Base-by-base conservation (phyloP, 2,797 vertebrate genomes). In the Delichon dasypus region DNA sequence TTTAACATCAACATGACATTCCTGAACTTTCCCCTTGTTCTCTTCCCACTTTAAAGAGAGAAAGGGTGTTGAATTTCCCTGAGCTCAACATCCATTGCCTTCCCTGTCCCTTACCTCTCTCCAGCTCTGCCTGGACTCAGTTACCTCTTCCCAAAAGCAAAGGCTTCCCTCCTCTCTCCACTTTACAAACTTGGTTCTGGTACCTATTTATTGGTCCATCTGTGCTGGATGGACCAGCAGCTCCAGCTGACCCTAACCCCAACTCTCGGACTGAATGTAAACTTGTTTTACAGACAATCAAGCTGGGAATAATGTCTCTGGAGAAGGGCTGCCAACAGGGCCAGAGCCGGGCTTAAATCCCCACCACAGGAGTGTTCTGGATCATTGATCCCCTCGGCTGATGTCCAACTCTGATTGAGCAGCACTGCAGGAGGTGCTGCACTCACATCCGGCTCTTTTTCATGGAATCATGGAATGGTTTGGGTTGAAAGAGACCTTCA, bases 281-380 rank as follows among this genome's bases (percentile, higher is more conserved):
- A 29, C 16, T 27, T 50, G 6, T 57, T 80, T 77, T 16, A 77
- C 13, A 11, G 22, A 32, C 36, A 51, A 34, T 29, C 36, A 12
- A 32, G 27, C 20, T 0, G 2, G n/a, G 40, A 55, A 11, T 11
- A 42, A 27, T 30, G 30, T 44, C 60, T 65, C 47, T 0, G 0
- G 27, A 48, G 40, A 10, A 12, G 2, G 34, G 22, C 55, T 66
- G 47, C 26, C 51, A 73, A 4, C 5, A 4, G 2, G 34, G 15
- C 25, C 68, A 34, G 44, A 53, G 16, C 55, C 38, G 0, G 0
- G 6, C 30, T 22, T 9, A 18, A 13, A 36, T 40, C 51, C 23
- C 51, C 16, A 10, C 13, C 7, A 36, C 9, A 1, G 15, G 26
- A 45, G 23, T 4, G 26, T 62, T 77, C 72, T 9, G 48, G 64